These are phyloP conservation scores for Rallus limicola DNA, from an alignment of 2,113 vertebrate species.

Conservation along the genomic window DNA sequence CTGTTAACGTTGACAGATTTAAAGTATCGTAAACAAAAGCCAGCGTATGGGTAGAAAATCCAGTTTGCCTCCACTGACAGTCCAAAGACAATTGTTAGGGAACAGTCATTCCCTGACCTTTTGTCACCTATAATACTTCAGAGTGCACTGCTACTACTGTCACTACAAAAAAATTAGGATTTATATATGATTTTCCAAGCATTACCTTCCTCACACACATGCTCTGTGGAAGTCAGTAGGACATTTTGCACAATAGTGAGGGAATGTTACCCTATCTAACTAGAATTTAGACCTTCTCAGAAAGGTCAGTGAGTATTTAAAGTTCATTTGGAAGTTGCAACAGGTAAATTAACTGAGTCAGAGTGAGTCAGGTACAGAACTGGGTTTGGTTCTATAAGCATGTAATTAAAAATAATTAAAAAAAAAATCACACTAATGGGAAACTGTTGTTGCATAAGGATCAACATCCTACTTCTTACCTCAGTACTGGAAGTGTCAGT, in stretches of 20 bases:
- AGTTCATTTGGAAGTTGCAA: conserved; percentile 3
- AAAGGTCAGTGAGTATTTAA: background rate
- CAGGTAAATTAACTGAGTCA: conserved; percentile 36
- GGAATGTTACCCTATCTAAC: background rate
- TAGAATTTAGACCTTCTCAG: background rate
- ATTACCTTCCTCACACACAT: background rate
- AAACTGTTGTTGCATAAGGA: conserved; percentile 22
- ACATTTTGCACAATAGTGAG: background rate
- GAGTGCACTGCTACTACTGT: background rate
- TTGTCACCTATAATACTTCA: background rate
- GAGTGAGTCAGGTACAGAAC: conserved; percentile 19
- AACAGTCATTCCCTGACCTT: background rate
- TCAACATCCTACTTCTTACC: background rate
- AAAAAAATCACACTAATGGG: background rate
- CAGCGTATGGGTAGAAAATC: background rate
- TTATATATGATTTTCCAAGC: background rate
- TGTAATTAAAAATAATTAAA: background rate
- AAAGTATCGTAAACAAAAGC: background rate
- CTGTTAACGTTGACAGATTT: background rate
- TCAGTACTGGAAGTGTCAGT: background rate
- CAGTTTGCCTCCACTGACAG: background rate
- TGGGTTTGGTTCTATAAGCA: conserved; percentile 25
- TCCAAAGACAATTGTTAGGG: background rate
- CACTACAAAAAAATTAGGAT: background rate
- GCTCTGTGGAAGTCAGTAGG: background rate